Conservation (phyloP, 2,797 vertebrate genomes). For the Chaenodraco wilsoni region DNA sequence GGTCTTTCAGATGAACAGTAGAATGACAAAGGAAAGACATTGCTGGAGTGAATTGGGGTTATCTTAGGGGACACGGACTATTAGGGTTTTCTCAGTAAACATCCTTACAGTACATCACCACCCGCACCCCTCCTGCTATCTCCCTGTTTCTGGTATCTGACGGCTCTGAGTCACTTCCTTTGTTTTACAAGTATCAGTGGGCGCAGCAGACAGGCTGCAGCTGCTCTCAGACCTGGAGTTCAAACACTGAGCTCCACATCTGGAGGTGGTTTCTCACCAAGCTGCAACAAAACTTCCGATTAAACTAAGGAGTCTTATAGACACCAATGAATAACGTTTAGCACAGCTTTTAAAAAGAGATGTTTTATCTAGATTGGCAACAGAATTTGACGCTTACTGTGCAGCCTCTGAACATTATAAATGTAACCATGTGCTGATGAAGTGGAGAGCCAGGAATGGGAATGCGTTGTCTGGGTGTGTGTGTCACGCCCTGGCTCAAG, state of each 20-base stretch:
- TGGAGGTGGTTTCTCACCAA: constrained; percentile 23
- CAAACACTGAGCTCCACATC: constrained; percentile 32
- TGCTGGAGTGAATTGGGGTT: constrained; percentile 4
- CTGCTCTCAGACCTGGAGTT: constrained; percentile 22
- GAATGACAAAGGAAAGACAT: constrained; percentile 4
- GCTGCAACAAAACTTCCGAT: no score
- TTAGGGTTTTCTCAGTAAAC: neutral
- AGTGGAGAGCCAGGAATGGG: no score
- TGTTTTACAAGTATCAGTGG: constrained; percentile 31
- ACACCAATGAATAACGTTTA: no score
- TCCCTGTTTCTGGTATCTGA: neutral
- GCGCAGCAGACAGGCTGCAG: constrained; percentile 26
- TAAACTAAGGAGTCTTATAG: no score
- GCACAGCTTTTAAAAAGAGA: no score
- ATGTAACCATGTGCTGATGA: no score
- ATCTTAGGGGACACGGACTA: constrained; percentile 5
- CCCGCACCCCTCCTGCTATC: neutral
- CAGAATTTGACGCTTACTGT: no score
- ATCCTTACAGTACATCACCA: no score
- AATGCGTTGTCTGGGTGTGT: no score
- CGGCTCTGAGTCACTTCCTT: constrained; percentile 47
- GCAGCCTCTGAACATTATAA: no score
- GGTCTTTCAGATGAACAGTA: neutral
- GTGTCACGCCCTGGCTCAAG: neutral
- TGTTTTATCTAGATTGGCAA: no score